Evolutionary conservation across 2,888 invertebrate species (phyloP), one percentile per base, ranked within the genome.

Genomic region (Volucella inflata): DNA sequence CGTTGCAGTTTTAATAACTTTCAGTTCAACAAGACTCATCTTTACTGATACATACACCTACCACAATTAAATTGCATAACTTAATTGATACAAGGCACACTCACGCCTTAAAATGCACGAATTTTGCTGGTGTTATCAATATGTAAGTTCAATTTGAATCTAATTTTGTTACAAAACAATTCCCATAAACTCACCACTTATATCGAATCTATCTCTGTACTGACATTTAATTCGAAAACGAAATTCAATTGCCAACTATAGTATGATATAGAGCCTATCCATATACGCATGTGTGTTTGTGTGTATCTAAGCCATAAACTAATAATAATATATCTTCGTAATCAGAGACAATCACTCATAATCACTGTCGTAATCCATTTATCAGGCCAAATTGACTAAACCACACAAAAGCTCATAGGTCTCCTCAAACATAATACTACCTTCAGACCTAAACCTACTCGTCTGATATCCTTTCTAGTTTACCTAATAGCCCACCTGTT

Each of bases 311-410:
- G 40, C 36, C 57, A 59, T 51, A 76, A 51, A 36, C 68, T 44
- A 46, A 51, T 21, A 76, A 55, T 76, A 68, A 76, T 67, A 65
- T 21, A 68, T 68, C 67, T 68, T 30, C 67, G 12, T 65, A 67
- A 50, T 67, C 59, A 76, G 68, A 70, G 77, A 62, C 68, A 77
- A 77, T 68, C 70, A 62, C 77, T 77, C 62, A 77, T 77, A 77
- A 77, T 77, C 68, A 77, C 77, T 77, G 68, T 62, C 68, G 60
- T 55, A 62, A 70, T 77, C 60, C 60, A 62, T 77, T 77, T 77
- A 70, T 70, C 36, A 11, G 51, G 46, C 21, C 60, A 68, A 68
- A 68, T 57, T 59, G 57, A 67, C 60, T 50, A 12, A 75, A 46
- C 48, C 64, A 44, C 75, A 30, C 48, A 67, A 12, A 16, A 12